Evolutionary conservation across 2,888 invertebrate species (phyloP), one percentile per base, ranked within the genome.

Genomic region (Lithophane leautieri): DNA sequence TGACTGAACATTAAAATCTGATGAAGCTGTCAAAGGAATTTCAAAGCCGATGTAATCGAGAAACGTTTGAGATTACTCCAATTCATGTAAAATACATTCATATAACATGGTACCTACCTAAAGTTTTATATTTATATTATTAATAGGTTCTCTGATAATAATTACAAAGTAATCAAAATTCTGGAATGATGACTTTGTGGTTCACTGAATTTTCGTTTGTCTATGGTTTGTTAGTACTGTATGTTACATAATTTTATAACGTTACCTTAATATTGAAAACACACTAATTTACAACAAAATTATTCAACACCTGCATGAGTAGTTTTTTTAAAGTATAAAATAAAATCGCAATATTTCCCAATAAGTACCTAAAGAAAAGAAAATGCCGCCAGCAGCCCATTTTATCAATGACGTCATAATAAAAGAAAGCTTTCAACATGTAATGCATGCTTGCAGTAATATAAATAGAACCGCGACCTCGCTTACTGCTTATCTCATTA

Each of bases 401-500:
- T 83, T 78, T 67, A 60, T 82, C 42, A 58, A 42, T 65, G 69
- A 82, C 79, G 79, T 82, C 71, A 78, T 34, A n/a, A 73, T 75
- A 61, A 76, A 79, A 76, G 40, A 77, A 82, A 62, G 70, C 72
- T 84, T 71, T 72, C 65, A 71, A 70, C 86, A 76, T 85, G 34
- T 78, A 75, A 77, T 81, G 34, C 34, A 70, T 71, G 74, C 65
- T 60, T 86, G 72, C 73, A 78, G 14, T 60, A 61, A 34, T 78
- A 85, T 82, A 82, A 79, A 85, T 87, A 87, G 76, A 42, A 74
- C 4, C 14, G 25, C 66, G 84, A 76, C 85, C 85, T 79, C 82
- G 73, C 60, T 79, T 67, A 67, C 19, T 65, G 87, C 85, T 86
- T 82, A 85, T 87, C 79, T 85, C 72, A 79, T 83, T 86, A 77